Evolutionary conservation across 2,888 invertebrate species (phyloP), one percentile per base, ranked within the genome.

Genomic region (Xestia c-nigrum): DNA sequence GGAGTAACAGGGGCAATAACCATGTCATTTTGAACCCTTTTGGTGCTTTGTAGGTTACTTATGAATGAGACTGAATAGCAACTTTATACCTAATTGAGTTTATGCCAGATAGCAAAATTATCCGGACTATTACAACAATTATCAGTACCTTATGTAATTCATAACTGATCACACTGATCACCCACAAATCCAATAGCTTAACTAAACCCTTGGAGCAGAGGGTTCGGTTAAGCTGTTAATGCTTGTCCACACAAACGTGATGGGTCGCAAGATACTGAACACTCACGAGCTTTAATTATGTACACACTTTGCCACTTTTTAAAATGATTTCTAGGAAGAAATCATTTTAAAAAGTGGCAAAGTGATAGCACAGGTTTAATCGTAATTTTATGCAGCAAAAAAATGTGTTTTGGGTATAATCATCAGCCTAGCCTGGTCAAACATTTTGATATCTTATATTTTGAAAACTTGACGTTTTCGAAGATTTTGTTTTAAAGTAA

Each of bases 171-270:
- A 66, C 38, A 47, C 9, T 40, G 47, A 72, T 63, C 31, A 67
- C 31, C 47, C 75, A 67, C 47, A 74, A 50, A 63, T 57, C 47
- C 61, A 10, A 6, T 19, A 21, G 31, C 47, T 61, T 31, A 40
- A 64, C 70, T 0, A 7, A 47, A 71, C 47, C 43, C 63, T 64
- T 61, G 14, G 55, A 74, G 19, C 38, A 21, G 46, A 73, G 24
- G 50, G 43, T 68, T 75, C 38, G 10, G 55, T 57, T 46, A 57
- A 81, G 67, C 47, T 66, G 47, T 61, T 64, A 74, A 50, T 50
- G 64, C 38, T 24, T 38, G 55, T 68, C 43, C 81, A 43, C 43
- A 81, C 57, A 68, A n/a, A 65, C 50, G n/a, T n/a, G 55, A 50
- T 43, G 68, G 52, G 68, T 75, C 59, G 21, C 67, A 21, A 14